Conservation (phyloP, 2,113 vertebrate species). For the Dryoscopus gambensis region DNA sequence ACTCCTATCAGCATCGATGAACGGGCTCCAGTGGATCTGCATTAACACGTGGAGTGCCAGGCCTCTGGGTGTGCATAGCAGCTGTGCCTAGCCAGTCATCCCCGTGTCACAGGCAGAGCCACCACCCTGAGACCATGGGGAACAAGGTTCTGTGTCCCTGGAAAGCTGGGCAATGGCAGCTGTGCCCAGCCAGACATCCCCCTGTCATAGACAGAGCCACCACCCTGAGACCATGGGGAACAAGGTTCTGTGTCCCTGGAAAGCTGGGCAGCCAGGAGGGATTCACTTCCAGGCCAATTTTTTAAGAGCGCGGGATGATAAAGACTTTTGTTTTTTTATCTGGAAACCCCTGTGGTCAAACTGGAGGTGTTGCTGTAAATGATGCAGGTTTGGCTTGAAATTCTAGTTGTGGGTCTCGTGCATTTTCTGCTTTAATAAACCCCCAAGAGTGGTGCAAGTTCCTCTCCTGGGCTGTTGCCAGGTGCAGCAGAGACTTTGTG, state of each 20-base stretch:
- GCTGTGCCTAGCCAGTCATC: neutral
- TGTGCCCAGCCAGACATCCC: neutral
- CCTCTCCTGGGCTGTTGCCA: neutral
- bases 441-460: neutral
- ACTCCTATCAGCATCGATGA: constrained; percentile 17
- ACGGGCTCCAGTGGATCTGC: neutral
- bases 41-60: neutral
- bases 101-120: neutral
- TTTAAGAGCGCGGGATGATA: neutral
- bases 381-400: neutral
- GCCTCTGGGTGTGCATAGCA: neutral
- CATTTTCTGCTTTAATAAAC: neutral
- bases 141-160: fast-evolving
- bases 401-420: neutral
- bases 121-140: neutral
- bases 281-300: neutral
- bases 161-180: neutral
- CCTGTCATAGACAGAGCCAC: fast-evolving
- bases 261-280: neutral
- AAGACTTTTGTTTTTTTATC: neutral
- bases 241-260: neutral
- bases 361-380: neutral
- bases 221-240: neutral
- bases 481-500: neutral
- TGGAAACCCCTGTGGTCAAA: neutral